Percentiles rank a stretch among this genome's conserved stretches.
These are phyloP conservation scores for Pedionomus torquatus DNA, from an alignment of 2,113 vertebrate genomes.

Conservation along the genomic window DNA sequence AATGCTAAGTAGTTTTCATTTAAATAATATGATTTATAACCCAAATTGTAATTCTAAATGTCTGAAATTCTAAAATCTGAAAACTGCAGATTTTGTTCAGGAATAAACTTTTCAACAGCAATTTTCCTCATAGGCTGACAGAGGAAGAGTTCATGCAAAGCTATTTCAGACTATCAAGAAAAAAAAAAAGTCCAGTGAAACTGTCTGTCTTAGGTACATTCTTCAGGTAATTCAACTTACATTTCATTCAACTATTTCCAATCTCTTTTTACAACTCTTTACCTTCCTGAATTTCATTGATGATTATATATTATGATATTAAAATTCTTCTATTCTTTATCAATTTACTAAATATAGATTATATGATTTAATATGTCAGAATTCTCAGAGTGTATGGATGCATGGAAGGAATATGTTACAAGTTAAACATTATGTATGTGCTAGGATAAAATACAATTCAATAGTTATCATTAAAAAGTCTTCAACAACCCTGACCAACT, in stretches of 20 bases:
- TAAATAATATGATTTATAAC: neutral
- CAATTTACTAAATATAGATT: neutral
- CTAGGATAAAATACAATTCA: neutral
- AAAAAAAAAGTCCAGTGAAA: neutral
- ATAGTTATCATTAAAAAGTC: neutral
- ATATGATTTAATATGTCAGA: neutral
- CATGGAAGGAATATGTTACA: neutral
- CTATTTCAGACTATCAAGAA: neutral
- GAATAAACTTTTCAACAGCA: neutral
- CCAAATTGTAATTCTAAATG: neutral
- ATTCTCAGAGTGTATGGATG: neutral
- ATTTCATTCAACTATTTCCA: neutral
- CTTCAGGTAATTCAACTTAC: neutral
- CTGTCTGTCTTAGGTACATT: neutral
- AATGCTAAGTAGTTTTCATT: neutral
- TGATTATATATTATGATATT: neutral
- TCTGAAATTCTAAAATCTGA: neutral
- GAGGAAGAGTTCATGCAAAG: neutral
- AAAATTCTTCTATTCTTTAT: neutral
- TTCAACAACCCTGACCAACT: neutral
- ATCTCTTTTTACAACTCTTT: neutral
- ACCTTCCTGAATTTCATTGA: neutral
- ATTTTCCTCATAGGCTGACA: neutral
- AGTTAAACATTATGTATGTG: neutral
- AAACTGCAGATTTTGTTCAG: neutral